These are phyloP conservation scores for Illadopsis cleaveri DNA, from an alignment of 2,113 vertebrate species.

Conservation along the genomic window DNA sequence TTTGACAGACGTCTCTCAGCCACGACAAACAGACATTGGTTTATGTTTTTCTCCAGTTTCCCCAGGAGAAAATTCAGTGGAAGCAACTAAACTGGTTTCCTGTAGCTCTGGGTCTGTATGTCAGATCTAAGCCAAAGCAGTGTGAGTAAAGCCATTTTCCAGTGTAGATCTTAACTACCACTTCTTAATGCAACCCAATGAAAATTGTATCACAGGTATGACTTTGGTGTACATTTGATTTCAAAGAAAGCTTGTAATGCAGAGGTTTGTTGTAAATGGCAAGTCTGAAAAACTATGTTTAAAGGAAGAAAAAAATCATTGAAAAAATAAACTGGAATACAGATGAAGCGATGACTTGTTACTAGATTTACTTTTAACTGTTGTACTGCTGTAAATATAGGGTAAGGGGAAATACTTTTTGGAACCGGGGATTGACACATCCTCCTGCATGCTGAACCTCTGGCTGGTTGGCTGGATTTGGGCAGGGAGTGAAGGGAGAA, in stretches of 20 bases:
- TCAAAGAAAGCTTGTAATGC: neutral
- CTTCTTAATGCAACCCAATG: neutral
- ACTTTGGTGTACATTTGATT: neutral
- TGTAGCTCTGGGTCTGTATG: neutral
- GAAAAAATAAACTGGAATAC: neutral
- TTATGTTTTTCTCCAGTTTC: neutral
- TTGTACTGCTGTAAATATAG: neutral
- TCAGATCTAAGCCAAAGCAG: neutral
- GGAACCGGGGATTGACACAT: fast-evolving
- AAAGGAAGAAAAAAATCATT: neutral
- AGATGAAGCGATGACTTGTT: neutral
- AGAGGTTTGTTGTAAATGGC: neutral
- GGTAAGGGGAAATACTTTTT: neutral
- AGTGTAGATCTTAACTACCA: neutral
- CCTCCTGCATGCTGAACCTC: neutral
- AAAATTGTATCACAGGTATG: neutral
- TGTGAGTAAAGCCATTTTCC: neutral
- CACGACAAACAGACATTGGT: neutral
- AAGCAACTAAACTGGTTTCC: neutral
- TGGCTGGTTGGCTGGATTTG: neutral
- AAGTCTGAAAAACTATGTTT: neutral
- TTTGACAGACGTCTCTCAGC: neutral
- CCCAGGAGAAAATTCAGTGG: neutral
- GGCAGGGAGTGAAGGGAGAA: neutral
- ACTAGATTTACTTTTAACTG: neutral